These are phyloP conservation scores for Heliopora coerulea DNA, from an alignment of 92 coral and sea anemone genomes.

Conservation along the genomic window DNA sequence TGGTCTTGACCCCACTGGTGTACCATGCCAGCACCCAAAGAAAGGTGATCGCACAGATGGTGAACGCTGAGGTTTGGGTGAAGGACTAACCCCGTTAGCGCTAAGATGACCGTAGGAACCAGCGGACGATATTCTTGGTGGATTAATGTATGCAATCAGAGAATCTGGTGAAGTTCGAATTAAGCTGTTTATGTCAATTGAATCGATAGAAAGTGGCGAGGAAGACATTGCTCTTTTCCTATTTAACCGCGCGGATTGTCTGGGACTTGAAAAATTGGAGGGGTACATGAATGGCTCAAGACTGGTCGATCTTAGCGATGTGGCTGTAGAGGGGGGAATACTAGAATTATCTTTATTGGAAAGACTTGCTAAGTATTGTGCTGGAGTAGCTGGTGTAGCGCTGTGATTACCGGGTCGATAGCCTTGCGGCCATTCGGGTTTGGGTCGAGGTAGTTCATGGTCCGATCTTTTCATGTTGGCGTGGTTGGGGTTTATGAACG, in stretches of 20 bases:
- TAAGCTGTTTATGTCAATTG: conserved; percentile 85
- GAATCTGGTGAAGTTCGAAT: conserved; percentile 97
- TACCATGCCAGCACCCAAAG: conserved; percentile 54
- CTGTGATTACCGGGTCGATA: conserved; percentile 57
- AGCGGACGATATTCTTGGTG: conserved; percentile 82
- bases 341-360: conserved; percentile 64
- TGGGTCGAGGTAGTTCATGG: conserved; percentile 87
- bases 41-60: conserved; percentile 40
- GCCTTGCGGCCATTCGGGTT: conserved; percentile 90
- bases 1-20: conserved; percentile 53
- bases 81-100: conserved; percentile 59
- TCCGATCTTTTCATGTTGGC: conserved; percentile 35
- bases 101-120: conserved; percentile 94
- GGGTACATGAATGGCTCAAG: conserved; percentile 67
- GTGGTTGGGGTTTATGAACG: conserved; percentile 36
- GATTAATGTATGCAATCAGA: conserved; percentile 75
- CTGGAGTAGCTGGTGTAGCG: conserved; percentile 71
- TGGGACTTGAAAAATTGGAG: conserved; percentile 78
- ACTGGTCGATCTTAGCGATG: conserved; percentile 84
- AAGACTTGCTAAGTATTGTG: conserved; percentile 70
- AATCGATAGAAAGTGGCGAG: conserved; percentile 94
- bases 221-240: conserved; percentile 84
- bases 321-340: conserved; percentile 96
- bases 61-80: conserved; percentile 63
- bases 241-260: conserved; percentile 68